These are phyloP conservation scores for Melieria picta DNA, from an alignment of 2,888 invertebrate genomes.

Conservation along the genomic window DNA sequence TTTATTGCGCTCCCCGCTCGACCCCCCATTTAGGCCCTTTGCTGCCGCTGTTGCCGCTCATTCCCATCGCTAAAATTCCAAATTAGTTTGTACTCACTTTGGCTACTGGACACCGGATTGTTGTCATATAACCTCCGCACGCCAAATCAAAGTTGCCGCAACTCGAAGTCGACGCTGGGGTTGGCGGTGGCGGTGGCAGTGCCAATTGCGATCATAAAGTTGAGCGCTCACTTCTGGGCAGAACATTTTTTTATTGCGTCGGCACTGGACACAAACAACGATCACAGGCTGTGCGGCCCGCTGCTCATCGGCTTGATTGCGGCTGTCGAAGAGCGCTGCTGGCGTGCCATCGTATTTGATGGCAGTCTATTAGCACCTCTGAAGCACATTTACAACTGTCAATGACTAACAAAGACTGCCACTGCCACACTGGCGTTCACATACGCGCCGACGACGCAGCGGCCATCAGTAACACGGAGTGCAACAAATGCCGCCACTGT, in stretches of 20 bases:
- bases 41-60: not conserved
- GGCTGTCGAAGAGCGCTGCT: not conserved
- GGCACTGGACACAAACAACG: too few relatives aligned
- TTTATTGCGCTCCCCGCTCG: constrained; percentile 21
- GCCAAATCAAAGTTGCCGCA: constrained; percentile 3
- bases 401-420: constrained; percentile 51
- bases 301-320: too few relatives aligned
- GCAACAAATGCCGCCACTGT: too few relatives aligned
- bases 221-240: too few relatives aligned
- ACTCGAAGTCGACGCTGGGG: too few relatives aligned
- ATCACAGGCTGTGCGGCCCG: too few relatives aligned
- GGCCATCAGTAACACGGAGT: too few relatives aligned
- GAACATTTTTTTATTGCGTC: too few relatives aligned
- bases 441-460: not conserved
- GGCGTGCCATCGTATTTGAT: constrained; percentile 42
- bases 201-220: too few relatives aligned
- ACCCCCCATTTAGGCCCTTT: not conserved
- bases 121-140: constrained; percentile 3
- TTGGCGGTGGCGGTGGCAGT: not conserved
- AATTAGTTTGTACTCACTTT: constrained; percentile 32
- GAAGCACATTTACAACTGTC: constrained; percentile 62
- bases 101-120: constrained; percentile 28
- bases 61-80: constrained; percentile 14
- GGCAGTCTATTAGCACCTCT: constrained; percentile 60
- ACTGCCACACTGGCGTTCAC: constrained; percentile 27